Conservation (phyloP, 2,113 vertebrate genomes). For the Lonchura striata region DNA sequence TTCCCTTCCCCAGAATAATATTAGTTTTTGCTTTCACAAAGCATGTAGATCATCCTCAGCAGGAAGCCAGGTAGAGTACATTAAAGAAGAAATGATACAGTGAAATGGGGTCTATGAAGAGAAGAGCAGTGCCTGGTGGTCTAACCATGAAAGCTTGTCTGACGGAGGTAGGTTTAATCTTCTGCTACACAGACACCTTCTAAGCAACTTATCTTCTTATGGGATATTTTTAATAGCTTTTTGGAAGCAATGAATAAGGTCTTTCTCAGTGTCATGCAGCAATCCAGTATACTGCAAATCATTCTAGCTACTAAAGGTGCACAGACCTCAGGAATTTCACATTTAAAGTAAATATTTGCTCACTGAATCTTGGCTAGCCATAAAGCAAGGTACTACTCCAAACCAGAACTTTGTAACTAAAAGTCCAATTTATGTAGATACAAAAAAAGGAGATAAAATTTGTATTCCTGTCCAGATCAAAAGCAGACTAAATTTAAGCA, state of each 20-base stretch:
- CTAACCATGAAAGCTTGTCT: conserved; percentile 28
- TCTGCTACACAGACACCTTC: conserved; percentile 39
- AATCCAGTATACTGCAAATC: background rate
- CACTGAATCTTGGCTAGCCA: background rate
- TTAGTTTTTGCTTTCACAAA: conserved; percentile 41
- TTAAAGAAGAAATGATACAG: conserved; percentile 53
- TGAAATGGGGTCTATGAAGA: conserved; percentile 35
- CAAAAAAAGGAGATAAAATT: background rate
- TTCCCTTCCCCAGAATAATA: conserved; percentile 14
- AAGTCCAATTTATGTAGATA: background rate
- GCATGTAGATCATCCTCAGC: background rate
- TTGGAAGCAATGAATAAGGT: conserved; percentile 49
- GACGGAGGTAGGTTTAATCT: conserved; percentile 30
- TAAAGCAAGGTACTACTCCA: background rate
- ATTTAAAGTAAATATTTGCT: conserved; percentile 12
- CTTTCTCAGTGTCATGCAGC: conserved; percentile 9
- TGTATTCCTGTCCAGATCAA: background rate
- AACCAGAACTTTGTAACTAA: background rate
- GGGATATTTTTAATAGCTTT: conserved; percentile 57
- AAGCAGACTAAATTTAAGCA: background rate
- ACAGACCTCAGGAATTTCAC: background rate
- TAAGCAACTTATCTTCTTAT: conserved; percentile 50
- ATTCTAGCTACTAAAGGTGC: background rate
- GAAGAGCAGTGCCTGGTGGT: conserved; percentile 6
- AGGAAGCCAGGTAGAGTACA: conserved; percentile 37